These are phyloP conservation scores for Agrochola litura DNA, from an alignment of 2,888 invertebrate genomes.

Conservation along the genomic window DNA sequence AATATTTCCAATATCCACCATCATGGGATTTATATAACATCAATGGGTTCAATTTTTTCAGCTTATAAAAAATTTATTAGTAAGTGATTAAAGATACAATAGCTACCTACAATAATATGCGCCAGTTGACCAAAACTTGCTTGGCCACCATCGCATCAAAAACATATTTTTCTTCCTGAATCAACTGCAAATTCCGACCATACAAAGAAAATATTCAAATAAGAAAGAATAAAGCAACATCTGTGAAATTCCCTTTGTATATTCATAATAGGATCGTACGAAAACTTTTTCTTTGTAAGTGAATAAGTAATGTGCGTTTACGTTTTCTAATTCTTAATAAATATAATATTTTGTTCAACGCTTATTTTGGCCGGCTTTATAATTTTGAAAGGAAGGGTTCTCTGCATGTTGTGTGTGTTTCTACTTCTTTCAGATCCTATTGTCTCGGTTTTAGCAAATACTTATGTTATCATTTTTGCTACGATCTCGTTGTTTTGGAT, in stretches of 20 bases:
- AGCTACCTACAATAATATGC: background rate
- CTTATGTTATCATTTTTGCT: constrained; percentile 21
- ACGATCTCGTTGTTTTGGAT: constrained; percentile 24
- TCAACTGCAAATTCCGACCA: constrained; percentile 33
- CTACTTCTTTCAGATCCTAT: background rate
- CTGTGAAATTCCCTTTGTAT: constrained; percentile 59
- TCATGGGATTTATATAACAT: background rate
- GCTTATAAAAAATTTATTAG: background rate
- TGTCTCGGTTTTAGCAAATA: constrained; percentile 13
- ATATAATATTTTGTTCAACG: constrained; percentile 35
- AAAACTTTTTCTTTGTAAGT: constrained; percentile 54
- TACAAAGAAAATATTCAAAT: constrained; percentile 57
- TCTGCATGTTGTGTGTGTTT: constrained; percentile 1
- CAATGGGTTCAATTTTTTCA: no score
- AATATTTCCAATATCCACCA: background rate
- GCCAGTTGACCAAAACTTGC: background rate
- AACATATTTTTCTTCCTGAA: constrained; percentile 34
- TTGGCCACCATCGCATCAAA: background rate
- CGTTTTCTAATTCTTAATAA: constrained; percentile 55
- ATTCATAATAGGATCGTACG: constrained; percentile 52
- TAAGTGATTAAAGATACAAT: background rate
- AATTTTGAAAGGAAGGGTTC: constrained; percentile 35
- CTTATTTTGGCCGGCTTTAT: constrained; percentile 30
- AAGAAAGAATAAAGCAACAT: constrained; percentile 48
- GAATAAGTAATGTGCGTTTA: constrained; percentile 52